Evolutionary conservation across 2,113 vertebrate species (phyloP), one percentile per base, ranked within the genome.

Genomic region (Carassius gibelio): DNA sequence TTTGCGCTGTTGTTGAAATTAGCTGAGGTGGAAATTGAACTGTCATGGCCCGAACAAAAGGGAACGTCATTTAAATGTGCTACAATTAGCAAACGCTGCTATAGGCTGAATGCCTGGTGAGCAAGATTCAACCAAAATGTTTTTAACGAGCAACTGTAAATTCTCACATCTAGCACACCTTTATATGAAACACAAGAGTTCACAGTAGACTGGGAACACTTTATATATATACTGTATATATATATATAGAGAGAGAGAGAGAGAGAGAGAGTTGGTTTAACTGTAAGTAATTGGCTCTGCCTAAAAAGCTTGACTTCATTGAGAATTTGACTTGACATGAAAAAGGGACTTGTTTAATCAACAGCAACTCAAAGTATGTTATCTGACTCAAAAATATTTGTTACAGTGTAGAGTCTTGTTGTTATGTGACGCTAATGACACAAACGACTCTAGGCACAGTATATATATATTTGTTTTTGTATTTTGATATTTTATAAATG

Each of bases 1-100:
- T 14, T 3, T 75, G 42, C 6, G 11, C n/a, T 75, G 71, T 48
- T 2, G 1, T 23, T 8, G 42, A 75, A 26, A 75, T 48, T 8
- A 45, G n/a, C 71, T 26, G 42, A 75, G 42, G 42, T 75, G 71
- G 13, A 75, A 75, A 75, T 48, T 50, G 71, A 75, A 75, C 42
- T 75, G 71, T 74, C 21, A 23, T 23, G 42, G 71, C 4, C 38
- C 38, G 23, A 11, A 74, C 21, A 48, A 74, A 74, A 48, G 21
- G 55, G 2, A 14, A 3, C 1, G n/a, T 5, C 34, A 38, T 8
- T 19, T 38, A 17, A 71, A 38, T 0, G 7, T 69, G 17, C 66
- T 72, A 10, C 19, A 23, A 72, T 72, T 72, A 72, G 69, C 36
- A 1, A 1, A 45, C 1, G 5, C 38, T 48, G 71, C 71, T 45